phyloP scores from a whole-genome alignment of 92 coral and sea anemone species.

The Meandrina meandrites region DNA sequence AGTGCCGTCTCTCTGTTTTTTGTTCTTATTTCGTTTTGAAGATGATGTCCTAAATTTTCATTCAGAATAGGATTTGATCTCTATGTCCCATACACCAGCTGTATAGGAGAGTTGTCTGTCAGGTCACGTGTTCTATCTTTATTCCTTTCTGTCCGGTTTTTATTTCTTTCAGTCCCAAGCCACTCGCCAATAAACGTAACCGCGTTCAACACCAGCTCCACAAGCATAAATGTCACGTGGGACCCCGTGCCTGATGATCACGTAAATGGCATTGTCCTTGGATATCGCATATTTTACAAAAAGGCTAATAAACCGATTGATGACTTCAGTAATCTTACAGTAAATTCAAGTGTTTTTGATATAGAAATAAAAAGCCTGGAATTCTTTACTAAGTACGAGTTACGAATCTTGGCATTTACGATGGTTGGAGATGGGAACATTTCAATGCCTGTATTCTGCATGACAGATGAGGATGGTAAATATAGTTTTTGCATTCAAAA shows the following conservation, averaged over 20 bases:
- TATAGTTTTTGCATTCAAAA: background rate
- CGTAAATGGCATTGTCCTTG: conserved; percentile 51
- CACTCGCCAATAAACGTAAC: conserved; percentile 39
- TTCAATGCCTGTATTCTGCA: conserved; percentile 53
- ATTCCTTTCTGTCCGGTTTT: background rate
- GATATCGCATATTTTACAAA: conserved; percentile 42
- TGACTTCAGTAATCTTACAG: conserved; percentile 2
- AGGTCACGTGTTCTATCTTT: background rate
- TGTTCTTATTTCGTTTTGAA: too few species aligned
- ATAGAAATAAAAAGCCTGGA: conserved; percentile 36
- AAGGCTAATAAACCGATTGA: background rate
- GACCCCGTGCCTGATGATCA: conserved; percentile 32
- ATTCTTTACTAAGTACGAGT: conserved; percentile 51
- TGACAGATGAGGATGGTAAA: conserved; percentile 84
- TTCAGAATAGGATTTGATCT: background rate
- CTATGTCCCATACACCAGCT: background rate
- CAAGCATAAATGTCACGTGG: conserved; percentile 58
- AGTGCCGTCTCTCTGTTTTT: too few species aligned
- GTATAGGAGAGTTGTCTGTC: background rate
- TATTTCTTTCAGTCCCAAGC: conserved; percentile 37
- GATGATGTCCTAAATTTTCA: too few species aligned
- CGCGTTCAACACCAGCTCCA: conserved; percentile 47
- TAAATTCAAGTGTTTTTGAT: background rate
- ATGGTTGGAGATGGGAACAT: conserved; percentile 75
- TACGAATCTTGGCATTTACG: conserved; percentile 70